These are phyloP conservation scores for Paedocypris sp. DNA, from an alignment of 2,113 vertebrate genomes.

Conservation along the genomic window DNA sequence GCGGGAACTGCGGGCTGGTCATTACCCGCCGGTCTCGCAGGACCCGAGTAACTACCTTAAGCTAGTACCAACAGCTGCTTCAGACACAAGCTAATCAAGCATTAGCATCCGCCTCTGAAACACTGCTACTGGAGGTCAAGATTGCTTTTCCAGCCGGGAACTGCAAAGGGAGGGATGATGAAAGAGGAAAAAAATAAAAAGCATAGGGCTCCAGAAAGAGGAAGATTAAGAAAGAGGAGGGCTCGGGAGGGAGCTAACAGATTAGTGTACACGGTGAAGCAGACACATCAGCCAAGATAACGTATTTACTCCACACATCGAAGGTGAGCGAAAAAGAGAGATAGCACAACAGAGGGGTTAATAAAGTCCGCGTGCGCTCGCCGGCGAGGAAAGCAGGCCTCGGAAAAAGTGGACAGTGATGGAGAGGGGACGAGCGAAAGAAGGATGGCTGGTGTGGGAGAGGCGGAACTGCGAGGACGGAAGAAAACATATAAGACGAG, in stretches of 20 bases:
- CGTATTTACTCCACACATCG: constrained; percentile 24
- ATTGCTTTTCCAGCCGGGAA: neutral
- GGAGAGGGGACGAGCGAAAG: constrained; percentile 26
- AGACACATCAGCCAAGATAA: constrained; percentile 42
- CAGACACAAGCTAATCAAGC: too few species aligned
- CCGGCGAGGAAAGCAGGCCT: constrained; percentile 23
- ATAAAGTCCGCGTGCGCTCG: constrained; percentile 37
- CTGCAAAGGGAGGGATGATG: neutral
- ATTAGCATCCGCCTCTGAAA: too few species aligned
- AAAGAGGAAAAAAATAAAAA: constrained; percentile 1
- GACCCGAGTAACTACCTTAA: too few species aligned
- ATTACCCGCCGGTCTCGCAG: too few species aligned
- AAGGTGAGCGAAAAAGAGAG: constrained; percentile 15
- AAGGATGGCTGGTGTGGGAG: neutral
- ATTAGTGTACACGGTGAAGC: constrained; percentile 43
- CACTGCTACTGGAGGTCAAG: neutral
- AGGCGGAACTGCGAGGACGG: constrained; percentile 6
- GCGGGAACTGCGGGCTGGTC: too few species aligned
- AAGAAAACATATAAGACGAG: too few species aligned
- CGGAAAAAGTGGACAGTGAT: constrained; percentile 37
- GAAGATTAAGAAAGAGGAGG: neutral
- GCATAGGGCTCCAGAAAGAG: neutral
- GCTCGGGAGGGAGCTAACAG: constrained; percentile 30
- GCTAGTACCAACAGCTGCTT: too few species aligned
- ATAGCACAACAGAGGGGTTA: constrained; percentile 3